Base-by-base conservation (phyloP, 2,113 vertebrate genomes). In the Anthoscopus minutus region DNA sequence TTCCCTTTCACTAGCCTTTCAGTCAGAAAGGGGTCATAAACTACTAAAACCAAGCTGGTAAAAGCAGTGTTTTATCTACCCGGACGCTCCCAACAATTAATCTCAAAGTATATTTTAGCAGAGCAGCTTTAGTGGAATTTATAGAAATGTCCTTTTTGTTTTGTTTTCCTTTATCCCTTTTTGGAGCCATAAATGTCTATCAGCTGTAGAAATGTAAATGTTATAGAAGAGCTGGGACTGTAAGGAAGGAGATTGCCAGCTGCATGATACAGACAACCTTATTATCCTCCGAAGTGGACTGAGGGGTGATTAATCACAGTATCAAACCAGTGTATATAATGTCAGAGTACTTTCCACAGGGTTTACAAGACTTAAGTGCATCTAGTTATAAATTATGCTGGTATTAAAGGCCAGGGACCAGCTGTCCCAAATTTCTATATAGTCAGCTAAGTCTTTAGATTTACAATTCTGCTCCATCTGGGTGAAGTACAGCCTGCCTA, bases 341-440 rank as follows among this genome's bases (percentile, higher is more conserved):
- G 91, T 96, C 87, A 94, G 70, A 96, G 86, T 81, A 91, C 81
- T 96, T 92, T 93, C 88, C 69, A 67, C 5, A 0, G 92, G 92
- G 90, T 96, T 97, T 96, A 96, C 88, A 93, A 95, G 95, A 93
- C 86, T 95, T 96, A 96, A 92, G 85, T 74, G 33, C 17, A 9
- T 93, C 92, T 86, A 92, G 87, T 95, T 95, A 92, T 94, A 96
- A 94, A 94, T 94, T 93, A 92, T 88, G 65, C 85, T 87, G 82
- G 94, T 95, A 96, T 96, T 95, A 96, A 94, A 95, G 74, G 70
- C 91, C 56, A 77, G 85, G 67, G 89, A 93, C 91, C 93, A 96
- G 92, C 93, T 95, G 95, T 95, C 90, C 92, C 93, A 96, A 96
- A 86, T 94, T 94, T 97, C 81, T 91, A 25, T 88, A 89, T 60